Base-by-base conservation (phyloP, 2,797 vertebrate genomes). In the Tapera naevia region DNA sequence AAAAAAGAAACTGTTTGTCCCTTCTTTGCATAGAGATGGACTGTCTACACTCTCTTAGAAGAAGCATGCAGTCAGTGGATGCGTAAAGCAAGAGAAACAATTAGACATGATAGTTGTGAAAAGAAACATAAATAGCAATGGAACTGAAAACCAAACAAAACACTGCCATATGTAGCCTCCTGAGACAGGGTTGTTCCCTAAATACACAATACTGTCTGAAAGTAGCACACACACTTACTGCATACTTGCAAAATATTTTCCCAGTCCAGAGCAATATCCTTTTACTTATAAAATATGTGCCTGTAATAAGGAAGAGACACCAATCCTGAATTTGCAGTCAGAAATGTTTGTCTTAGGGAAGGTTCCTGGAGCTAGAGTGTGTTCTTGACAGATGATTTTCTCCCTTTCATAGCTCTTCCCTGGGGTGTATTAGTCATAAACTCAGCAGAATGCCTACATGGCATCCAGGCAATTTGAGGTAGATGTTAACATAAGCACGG, bases 401-500 rank as follows among this genome's bases (percentile, higher is more conserved):
- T 80, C 45, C 33, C 28, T 72, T 94, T 91, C 6, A 5, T 81
- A 73, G 80, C 41, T 90, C 45, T 85, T 14, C 80, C 48, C 60
- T 74, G 64, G 85, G 74, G 79, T 39, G 17, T 80, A 64, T 92
- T 91, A 94, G 67, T 94, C 88, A 84, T 85, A 50, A 91, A 57
- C 69, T 85, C 64, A 80, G 64, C 28, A 91, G 80, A 88, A 84
- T 0, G 0, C 74, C 92, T 86, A 79, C 58, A 27, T 11, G 74
- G 50, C 61, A 89, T 88, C 73, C 64, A 90, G 67, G 39, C 71
- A 61, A 17, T 81, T 88, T 67, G 50, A 90, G 30, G 64, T 78
- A 67, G 74, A 80, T 91, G 60, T 91, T 95, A 91, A 94, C 96
- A 86, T 90, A 91, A 94, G 80, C 66, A 85, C 88, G 71, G 64